A percentile compares a stretch with the other conserved stretches of the same genome.
These are phyloP conservation scores for Pentalonia nigronervosa DNA, from an alignment of 1,140 invertebrate species.

Conservation along the genomic window DNA sequence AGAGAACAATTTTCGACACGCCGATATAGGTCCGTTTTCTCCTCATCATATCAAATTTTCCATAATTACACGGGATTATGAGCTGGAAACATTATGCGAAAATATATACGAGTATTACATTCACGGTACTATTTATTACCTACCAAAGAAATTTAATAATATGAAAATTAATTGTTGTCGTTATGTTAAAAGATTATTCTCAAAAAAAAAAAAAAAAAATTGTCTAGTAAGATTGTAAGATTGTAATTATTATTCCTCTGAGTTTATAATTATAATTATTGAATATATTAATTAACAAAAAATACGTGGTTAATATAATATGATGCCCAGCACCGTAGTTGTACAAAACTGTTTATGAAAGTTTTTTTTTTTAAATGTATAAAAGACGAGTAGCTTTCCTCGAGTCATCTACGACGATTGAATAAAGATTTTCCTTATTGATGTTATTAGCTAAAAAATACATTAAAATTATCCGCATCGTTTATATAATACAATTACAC, in stretches of 20 bases:
- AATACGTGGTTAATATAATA: background rate
- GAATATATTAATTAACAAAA: background rate
- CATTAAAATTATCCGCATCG: background rate
- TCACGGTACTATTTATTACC: background rate
- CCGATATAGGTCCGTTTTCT: conserved; percentile 28
- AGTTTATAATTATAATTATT: background rate
- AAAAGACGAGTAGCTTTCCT: background rate
- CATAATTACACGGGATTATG: conserved; percentile 15
- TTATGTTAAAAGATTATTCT: background rate
- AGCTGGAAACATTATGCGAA: background rate
- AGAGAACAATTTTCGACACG: conserved; percentile 33
- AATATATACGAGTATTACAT: background rate
- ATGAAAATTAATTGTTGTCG: background rate
- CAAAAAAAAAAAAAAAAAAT: conserved; percentile 2
- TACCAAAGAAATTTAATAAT: background rate
- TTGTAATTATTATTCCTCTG: background rate
- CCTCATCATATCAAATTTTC: background rate
- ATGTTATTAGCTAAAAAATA: background rate
- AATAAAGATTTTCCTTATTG: background rate
- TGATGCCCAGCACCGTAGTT: background rate
- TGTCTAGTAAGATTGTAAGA: background rate
- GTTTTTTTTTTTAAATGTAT: background rate
- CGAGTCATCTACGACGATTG: background rate
- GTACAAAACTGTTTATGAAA: background rate
- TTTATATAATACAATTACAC: background rate